These are phyloP conservation scores for Mus caroli DNA, from an alignment of 2,797 vertebrate genomes.

Conservation along the genomic window DNA sequence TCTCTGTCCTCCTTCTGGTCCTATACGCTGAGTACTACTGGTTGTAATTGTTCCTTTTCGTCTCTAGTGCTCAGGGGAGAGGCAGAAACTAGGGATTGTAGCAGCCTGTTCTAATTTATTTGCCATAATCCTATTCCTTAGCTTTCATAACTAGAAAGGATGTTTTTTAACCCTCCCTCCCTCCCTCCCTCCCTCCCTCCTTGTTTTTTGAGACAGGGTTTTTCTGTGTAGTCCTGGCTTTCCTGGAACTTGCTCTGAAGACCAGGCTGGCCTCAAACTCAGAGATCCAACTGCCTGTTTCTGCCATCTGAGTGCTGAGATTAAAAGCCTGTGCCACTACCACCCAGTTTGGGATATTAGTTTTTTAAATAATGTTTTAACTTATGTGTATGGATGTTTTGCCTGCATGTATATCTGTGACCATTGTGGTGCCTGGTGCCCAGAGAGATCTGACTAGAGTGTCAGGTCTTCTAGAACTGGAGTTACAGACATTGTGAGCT, in stretches of 20 bases:
- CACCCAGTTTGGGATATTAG: not conserved
- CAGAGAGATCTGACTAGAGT: not conserved
- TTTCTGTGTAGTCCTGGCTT: not conserved
- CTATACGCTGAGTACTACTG: not conserved
- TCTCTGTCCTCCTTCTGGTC: not conserved
- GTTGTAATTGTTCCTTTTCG: not conserved
- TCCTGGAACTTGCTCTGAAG: not conserved
- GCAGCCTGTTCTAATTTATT: constrained; percentile 52
- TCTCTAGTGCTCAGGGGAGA: not conserved
- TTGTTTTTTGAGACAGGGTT: not conserved
- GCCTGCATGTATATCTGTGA: not conserved
- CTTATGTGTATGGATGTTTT: not conserved
- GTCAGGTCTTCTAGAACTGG: not conserved
- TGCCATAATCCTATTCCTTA: constrained; percentile 33
- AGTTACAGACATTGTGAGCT: not conserved
- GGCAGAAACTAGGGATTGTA: not conserved
- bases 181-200: no score
- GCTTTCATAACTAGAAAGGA: constrained; percentile 27
- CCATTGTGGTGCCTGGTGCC: not conserved
- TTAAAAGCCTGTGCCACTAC: not conserved
- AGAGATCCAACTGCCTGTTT: not conserved
- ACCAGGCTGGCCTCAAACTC: not conserved
- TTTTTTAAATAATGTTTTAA: not conserved
- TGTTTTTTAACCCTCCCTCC: not conserved
- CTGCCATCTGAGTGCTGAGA: not conserved